These are phyloP conservation scores for Agrochola litura DNA, from an alignment of 2,888 invertebrate genomes.

Conservation along the genomic window DNA sequence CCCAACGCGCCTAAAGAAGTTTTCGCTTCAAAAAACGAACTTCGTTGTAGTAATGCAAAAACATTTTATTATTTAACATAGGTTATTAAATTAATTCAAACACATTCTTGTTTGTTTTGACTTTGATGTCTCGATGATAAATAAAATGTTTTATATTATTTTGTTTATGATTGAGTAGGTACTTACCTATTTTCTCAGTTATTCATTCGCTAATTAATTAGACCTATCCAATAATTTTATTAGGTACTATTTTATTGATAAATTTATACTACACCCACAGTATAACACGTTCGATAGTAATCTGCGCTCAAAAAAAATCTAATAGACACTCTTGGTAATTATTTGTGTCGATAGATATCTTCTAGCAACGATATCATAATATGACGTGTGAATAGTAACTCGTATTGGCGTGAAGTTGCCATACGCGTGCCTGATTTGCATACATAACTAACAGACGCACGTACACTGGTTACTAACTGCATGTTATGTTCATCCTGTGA, in stretches of 20 bases:
- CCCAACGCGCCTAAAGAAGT: too few relatives aligned
- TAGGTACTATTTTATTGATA: background rate
- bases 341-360: constrained; percentile 40
- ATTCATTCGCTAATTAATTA: too few relatives aligned
- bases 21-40: background rate
- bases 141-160: background rate
- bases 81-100: background rate
- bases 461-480: constrained; percentile 71
- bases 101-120: background rate
- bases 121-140: background rate
- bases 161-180: background rate
- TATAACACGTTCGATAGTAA: background rate
- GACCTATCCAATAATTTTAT: background rate
- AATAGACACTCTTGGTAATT: background rate
- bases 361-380: constrained; percentile 54
- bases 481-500: constrained; percentile 62
- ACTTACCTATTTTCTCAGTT: too few relatives aligned
- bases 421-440: constrained; percentile 78
- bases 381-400: constrained; percentile 69
- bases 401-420: constrained; percentile 65
- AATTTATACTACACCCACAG: background rate
- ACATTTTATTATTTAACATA: constrained; percentile 1
- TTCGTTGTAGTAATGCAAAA: constrained; percentile 1
- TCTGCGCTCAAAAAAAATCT: background rate
- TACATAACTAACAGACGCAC: constrained; percentile 74